phyloP scores from a whole-genome alignment of 2,888 invertebrate genomes.

The Tenodera sinensis region DNA sequence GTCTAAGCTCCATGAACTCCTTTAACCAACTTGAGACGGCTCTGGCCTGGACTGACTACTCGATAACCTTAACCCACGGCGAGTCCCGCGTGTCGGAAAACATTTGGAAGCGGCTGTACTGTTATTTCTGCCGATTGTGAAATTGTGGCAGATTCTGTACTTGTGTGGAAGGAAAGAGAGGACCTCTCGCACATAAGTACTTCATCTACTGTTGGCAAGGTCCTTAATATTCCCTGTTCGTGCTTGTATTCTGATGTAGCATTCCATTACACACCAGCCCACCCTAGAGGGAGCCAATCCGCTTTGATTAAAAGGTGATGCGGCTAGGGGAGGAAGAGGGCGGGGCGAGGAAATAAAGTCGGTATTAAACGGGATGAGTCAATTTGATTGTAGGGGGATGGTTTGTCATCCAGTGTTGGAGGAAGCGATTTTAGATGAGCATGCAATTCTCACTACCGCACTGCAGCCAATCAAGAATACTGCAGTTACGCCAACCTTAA shows the following conservation, averaged over 20 bases:
- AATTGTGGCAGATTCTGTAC: not conserved
- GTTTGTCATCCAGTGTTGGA: not conserved
- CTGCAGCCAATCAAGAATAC: not conserved
- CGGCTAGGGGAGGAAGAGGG: not conserved
- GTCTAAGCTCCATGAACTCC: too few relatives aligned
- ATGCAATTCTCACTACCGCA: not conserved
- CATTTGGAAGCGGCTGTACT: too few relatives aligned
- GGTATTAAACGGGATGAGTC: slow-evolving; percentile 29
- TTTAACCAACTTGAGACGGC: too few relatives aligned
- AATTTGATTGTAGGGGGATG: slow-evolving; percentile 28
- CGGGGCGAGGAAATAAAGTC: slow-evolving; percentile 8
- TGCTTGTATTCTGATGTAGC: not conserved
- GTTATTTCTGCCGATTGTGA: not conserved
- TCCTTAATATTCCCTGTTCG: not conserved
- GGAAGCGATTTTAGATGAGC: not conserved
- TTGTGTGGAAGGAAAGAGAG: not conserved
- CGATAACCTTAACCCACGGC: too few relatives aligned
- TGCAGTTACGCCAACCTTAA: too few relatives aligned
- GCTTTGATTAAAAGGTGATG: slow-evolving; percentile 29
- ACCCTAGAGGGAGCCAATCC: slow-evolving; percentile 17
- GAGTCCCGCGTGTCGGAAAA: too few relatives aligned
- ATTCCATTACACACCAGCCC: not conserved
- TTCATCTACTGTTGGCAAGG: not conserved
- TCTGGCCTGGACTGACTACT: too few relatives aligned
- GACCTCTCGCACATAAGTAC: not conserved